Conservation (phyloP, 1,140 invertebrate genomes). For the Melitaea cinxia region DNA sequence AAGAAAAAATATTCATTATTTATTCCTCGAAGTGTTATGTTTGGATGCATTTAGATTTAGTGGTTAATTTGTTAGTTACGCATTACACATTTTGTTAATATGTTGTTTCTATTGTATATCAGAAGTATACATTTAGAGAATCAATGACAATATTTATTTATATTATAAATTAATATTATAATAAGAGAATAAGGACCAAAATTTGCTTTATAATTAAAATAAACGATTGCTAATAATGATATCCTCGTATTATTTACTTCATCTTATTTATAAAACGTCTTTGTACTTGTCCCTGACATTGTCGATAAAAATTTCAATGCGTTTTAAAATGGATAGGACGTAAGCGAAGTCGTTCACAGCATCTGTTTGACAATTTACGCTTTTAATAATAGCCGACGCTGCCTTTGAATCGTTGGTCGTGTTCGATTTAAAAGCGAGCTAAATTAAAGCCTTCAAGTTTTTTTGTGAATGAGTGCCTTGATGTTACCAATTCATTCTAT, state of each 20-base stretch:
- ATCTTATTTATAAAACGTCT: background rate
- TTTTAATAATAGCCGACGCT: conserved; percentile 74
- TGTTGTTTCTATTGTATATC: too few species aligned
- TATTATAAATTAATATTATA: too few species aligned
- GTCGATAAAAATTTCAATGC: conserved; percentile 51
- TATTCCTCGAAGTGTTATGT: too few species aligned
- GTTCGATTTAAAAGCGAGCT: conserved; percentile 72
- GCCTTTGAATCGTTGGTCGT: conserved; percentile 76
- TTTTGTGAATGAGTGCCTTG: conserved; percentile 56
- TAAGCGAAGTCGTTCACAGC: conserved; percentile 66
- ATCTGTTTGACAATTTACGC: conserved; percentile 79
- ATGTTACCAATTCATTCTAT: conserved; percentile 47
- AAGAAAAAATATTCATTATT: too few species aligned
- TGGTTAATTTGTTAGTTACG: too few species aligned
- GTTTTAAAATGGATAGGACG: conserved; percentile 65
- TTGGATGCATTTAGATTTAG: too few species aligned
- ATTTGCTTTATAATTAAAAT: background rate
- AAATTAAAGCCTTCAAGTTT: conserved; percentile 78
- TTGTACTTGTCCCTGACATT: conserved; percentile 10
- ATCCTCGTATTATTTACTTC: background rate
- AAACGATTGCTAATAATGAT: background rate
- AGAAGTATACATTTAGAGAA: too few species aligned
- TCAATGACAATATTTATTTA: too few species aligned
- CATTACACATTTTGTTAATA: too few species aligned
- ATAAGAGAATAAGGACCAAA: too few species aligned